Base-by-base conservation (phyloP, 2,113 vertebrate genomes). In the Naja naja region DNA sequence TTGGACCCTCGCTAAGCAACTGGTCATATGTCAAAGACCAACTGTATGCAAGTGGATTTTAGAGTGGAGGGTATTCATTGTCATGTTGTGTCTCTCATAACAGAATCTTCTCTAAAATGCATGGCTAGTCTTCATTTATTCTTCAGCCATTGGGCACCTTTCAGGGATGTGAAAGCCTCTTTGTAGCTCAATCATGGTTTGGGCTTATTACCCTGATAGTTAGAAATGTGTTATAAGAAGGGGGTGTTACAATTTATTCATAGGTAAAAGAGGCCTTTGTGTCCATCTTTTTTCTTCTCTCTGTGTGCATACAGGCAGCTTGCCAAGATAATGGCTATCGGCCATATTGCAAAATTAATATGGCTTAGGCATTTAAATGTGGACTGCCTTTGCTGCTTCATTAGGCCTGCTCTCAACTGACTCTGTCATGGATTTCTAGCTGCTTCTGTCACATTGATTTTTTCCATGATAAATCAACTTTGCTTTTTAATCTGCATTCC, bases 371-470 rank as follows among this genome's bases (percentile, higher is more conserved):
- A 18, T 30, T 81, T 91, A 47, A 74, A 56, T 1, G 11, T 49
- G 27, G 10, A 6, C 54, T 45, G 34, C 56, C 27, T 43, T 60
- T 81, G 49, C 52, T 88, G 25, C 30, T 87, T 53, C 47, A 54
- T 90, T 16, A 54, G 16, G 14, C 81, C n/a, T 54, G 0, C 14
- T 69, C 16, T 91, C 58, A 81, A 52, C 23, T 39, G 39, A 60
- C 85, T 87, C n/a, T 22, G 25, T 89, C 92, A 30, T 22, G 54
- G 54, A 20, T 69, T 93, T 87, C 47, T 69, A 18, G 49, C 49
- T 54, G 39, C 52, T 54, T 93, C 89, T 88, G 85, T 88, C 49
- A 55, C 25, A 74, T 81, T 81, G 89, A 91, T 90, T 91, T 74
- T 52, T n/a, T 30, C 34, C 27, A 45, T 54, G 56, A 90, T 88